A percentile compares a stretch with the other conserved stretches of the same genome.
These are phyloP conservation scores for Cyclargus thomasi DNA, from an alignment of 1,140 invertebrate genomes.

Conservation along the genomic window DNA sequence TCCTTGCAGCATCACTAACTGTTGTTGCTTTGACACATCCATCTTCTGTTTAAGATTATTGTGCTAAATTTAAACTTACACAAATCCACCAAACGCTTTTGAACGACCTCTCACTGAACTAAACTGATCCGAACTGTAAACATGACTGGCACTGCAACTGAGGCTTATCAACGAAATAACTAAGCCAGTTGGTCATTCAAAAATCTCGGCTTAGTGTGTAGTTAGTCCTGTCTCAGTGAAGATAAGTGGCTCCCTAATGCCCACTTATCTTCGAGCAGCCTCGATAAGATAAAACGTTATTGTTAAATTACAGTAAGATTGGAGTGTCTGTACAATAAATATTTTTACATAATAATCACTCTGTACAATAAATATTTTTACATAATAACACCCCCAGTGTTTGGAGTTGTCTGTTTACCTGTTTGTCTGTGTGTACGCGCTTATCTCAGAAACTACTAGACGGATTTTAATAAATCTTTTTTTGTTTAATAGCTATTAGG, in stretches of 20 bases:
- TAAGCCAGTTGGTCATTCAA: constrained; percentile 23
- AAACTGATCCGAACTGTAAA: background rate
- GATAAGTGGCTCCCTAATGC: constrained; percentile 34
- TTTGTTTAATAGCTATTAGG: no score
- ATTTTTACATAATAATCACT: no score
- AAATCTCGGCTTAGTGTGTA: constrained; percentile 41
- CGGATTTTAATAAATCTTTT: no score
- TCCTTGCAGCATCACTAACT: no score
- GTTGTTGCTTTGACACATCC: no score
- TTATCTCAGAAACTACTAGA: no score
- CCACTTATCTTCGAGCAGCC: constrained; percentile 29
- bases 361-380: no score
- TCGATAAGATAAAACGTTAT: constrained; percentile 35
- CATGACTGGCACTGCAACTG: background rate
- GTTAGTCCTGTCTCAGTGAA: constrained; percentile 36
- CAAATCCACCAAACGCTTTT: background rate
- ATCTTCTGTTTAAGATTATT: no score
- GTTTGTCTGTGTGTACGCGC: no score
- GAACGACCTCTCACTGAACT: background rate
- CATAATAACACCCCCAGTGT: no score
- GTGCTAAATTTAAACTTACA: background rate
- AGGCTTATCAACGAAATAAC: background rate
- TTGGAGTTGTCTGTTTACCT: no score
- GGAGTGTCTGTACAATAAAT: no score
- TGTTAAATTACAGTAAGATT: constrained; percentile 16